These are phyloP conservation scores for Caenorhabditis sinica DNA, from an alignment of 2,888 invertebrate genomes.

Conservation along the genomic window DNA sequence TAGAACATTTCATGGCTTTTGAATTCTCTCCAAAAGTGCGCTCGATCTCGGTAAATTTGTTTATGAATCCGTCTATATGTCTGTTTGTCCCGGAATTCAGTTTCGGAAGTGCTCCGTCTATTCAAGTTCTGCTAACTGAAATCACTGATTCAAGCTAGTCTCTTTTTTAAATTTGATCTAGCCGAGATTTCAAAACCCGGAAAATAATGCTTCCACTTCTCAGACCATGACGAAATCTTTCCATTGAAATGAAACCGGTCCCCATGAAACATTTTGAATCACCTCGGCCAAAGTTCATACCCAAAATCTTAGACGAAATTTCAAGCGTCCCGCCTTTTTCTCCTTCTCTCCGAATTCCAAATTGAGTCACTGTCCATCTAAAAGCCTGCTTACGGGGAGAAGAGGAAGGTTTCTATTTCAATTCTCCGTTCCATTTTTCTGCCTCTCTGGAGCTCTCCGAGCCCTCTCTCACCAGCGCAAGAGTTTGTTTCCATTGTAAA, in stretches of 20 bases:
- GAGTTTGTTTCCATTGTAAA: constrained; percentile 53
- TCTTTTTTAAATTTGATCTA: too few species aligned
- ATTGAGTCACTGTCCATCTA: constrained; percentile 32
- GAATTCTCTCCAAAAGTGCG: too few species aligned
- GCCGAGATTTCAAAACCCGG: too few species aligned
- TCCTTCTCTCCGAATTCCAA: background rate
- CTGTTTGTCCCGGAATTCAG: too few species aligned
- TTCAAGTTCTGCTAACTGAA: too few species aligned
- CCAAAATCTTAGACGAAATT: background rate
- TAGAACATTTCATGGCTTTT: too few species aligned
- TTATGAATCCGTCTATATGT: too few species aligned
- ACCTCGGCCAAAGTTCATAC: constrained; percentile 16
- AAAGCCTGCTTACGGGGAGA: constrained; percentile 36
- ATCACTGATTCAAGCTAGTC: too few species aligned
- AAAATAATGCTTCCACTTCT: too few species aligned
- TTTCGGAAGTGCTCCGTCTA: too few species aligned
- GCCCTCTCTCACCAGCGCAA: background rate
- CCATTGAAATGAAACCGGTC: background rate
- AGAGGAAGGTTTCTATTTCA: constrained; percentile 46
- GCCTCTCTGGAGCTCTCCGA: background rate
- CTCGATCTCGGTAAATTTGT: too few species aligned
- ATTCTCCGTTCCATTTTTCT: constrained; percentile 21
- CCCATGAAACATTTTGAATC: constrained; percentile 17
- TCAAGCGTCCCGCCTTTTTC: background rate
- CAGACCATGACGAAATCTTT: background rate